Evolutionary conservation across 2,888 invertebrate genomes (phyloP).

Genomic region (Tipula helvola): DNA sequence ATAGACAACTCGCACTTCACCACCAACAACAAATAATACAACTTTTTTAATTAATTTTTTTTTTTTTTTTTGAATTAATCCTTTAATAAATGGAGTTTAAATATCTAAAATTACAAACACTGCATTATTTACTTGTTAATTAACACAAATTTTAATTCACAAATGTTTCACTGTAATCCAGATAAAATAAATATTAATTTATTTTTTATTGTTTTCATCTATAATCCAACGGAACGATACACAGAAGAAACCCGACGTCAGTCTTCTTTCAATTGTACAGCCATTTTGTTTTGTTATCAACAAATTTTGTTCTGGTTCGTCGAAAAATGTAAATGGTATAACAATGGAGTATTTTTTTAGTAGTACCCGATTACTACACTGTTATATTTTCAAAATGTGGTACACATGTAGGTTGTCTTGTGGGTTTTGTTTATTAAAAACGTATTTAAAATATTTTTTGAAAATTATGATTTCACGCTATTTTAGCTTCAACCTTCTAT

Average conservation of each 20-base stretch:
- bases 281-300: conserved; percentile 23
- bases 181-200: background rate
- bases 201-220: background rate
- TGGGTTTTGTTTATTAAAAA: background rate
- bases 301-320: background rate
- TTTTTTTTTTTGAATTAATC: background rate
- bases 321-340: background rate
- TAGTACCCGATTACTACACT: background rate
- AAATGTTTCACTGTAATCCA: conserved; percentile 1
- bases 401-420: background rate
- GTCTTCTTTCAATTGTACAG: conserved; percentile 19
- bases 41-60: background rate
- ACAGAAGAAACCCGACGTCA: conserved; percentile 15
- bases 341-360: background rate
- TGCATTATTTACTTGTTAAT: background rate
- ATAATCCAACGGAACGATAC: background rate
- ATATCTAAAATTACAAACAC: background rate
- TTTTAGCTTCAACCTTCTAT: no score
- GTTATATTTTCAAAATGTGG: background rate
- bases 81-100: background rate
- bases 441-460: background rate
- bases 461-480: no score
- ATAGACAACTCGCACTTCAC: background rate
- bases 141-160: background rate
- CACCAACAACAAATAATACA: background rate